phyloP scores from a whole-genome alignment of 2,888 invertebrate species.

The Perizoma flavofasciatum region DNA sequence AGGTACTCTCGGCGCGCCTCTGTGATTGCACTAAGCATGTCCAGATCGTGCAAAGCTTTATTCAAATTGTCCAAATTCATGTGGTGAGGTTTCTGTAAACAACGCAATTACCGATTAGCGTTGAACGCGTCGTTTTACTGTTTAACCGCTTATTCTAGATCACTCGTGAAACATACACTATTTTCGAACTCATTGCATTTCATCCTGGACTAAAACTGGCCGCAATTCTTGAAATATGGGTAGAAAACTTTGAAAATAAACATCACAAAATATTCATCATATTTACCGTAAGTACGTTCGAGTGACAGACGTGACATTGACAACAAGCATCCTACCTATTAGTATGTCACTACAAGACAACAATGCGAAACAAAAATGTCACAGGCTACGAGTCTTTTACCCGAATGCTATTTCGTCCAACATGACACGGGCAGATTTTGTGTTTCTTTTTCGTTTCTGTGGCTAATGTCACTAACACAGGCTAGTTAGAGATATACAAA shows the following conservation, averaged over 20 bases:
- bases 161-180: conserved; percentile 54
- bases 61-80: conserved; percentile 83
- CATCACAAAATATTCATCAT: conserved; percentile 79
- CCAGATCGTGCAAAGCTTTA: conserved; percentile 84
- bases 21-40: conserved; percentile 84
- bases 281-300: conserved; percentile 1
- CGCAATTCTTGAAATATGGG: conserved; percentile 59
- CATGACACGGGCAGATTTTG: no score
- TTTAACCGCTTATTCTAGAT: conserved; percentile 21
- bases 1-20: conserved; percentile 84
- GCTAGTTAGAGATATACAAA: no score
- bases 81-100: conserved; percentile 74
- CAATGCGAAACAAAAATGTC: no score
- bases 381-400: no score
- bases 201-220: conserved; percentile 58
- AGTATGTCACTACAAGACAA: no score
- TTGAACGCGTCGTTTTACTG: conserved; percentile 33
- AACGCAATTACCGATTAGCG: conserved; percentile 55
- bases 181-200: conserved; percentile 73
- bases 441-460: no score
- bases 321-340: no score
- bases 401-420: no score
- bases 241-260: conserved; percentile 77
- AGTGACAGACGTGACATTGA: no score
- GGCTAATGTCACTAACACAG: no score